A percentile compares a stretch with the other conserved stretches of the same genome.
phyloP scores from a whole-genome alignment of 2,113 vertebrate genomes.

The Corythaixoides concolor region DNA sequence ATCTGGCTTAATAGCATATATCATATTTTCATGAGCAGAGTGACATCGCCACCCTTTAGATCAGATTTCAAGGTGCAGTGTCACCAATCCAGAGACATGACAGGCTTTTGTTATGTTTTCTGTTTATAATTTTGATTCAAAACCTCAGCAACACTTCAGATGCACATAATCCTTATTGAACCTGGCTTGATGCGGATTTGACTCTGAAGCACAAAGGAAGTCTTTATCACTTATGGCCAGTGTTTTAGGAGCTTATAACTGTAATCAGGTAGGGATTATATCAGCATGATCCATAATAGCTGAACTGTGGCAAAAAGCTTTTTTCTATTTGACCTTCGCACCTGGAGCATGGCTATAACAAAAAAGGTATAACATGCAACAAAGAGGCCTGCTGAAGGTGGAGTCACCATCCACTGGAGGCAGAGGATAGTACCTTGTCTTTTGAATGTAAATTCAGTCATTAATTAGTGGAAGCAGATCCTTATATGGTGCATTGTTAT shows the following conservation, averaged over 20 bases:
- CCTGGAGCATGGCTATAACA: not conserved
- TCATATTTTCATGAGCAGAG: not conserved
- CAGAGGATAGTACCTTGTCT: not conserved
- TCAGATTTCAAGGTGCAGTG: not conserved
- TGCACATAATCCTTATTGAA: slow-evolving; percentile 55
- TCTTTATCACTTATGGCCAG: slow-evolving; percentile 59
- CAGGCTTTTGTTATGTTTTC: not conserved
- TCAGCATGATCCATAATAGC: slow-evolving; percentile 43
- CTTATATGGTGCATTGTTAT: slow-evolving; percentile 52
- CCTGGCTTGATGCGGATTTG: slow-evolving; percentile 54
- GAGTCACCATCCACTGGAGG: not conserved
- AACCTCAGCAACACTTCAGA: slow-evolving; percentile 28
- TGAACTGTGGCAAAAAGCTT: not conserved
- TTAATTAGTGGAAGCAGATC: slow-evolving; percentile 55
- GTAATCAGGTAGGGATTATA: slow-evolving; percentile 62
- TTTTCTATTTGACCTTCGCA: not conserved
- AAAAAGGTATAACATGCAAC: not conserved
- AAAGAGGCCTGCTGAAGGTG: not conserved
- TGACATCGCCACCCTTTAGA: accelerated
- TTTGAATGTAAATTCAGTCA: slow-evolving; percentile 33
- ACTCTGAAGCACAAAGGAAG: slow-evolving; percentile 55
- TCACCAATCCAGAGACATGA: not conserved
- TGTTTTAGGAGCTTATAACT: slow-evolving; percentile 63
- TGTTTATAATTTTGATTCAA: slow-evolving; percentile 28
- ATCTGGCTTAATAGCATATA: not conserved